Percentiles rank a stretch among this genome's conserved stretches.
Conservation (phyloP, 2,797 vertebrate genomes). For the Tangara arthus region DNA sequence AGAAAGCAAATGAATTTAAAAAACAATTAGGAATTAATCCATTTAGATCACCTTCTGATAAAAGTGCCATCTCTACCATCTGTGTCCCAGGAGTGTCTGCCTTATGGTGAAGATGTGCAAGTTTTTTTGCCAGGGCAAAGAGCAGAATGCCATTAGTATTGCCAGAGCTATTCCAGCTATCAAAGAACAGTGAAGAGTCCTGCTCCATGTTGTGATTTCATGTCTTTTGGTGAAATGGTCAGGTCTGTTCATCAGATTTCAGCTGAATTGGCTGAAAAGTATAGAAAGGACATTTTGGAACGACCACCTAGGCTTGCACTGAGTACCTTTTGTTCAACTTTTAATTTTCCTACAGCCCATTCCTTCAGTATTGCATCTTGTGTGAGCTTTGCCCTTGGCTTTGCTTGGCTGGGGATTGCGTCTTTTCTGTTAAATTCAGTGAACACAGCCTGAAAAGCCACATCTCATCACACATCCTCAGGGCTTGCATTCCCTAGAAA, state of each 20-base stretch:
- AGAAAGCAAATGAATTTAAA: neutral
- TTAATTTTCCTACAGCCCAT: neutral
- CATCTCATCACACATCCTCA: neutral
- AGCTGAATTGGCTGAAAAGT: neutral
- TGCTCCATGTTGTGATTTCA: neutral
- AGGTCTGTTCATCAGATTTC: neutral
- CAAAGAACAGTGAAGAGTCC: neutral
- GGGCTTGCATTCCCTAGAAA: neutral
- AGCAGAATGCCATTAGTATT: neutral
- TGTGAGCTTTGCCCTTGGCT: neutral
- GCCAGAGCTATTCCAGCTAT: neutral
- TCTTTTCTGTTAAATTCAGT: neutral
- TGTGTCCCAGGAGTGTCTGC: neutral
- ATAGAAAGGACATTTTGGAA: neutral
- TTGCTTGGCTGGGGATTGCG: neutral
- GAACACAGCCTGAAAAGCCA: neutral
- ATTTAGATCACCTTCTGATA: neutral
- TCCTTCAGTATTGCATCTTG: neutral
- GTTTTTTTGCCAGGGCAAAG: neutral
- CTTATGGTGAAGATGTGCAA: neutral
- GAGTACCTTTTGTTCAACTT: neutral
- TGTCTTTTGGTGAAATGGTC: neutral
- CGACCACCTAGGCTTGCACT: neutral
- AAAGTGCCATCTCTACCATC: neutral
- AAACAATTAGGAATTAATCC: neutral